Base-by-base conservation (phyloP, 2,113 vertebrate genomes). In the Epinephelus moara region DNA sequence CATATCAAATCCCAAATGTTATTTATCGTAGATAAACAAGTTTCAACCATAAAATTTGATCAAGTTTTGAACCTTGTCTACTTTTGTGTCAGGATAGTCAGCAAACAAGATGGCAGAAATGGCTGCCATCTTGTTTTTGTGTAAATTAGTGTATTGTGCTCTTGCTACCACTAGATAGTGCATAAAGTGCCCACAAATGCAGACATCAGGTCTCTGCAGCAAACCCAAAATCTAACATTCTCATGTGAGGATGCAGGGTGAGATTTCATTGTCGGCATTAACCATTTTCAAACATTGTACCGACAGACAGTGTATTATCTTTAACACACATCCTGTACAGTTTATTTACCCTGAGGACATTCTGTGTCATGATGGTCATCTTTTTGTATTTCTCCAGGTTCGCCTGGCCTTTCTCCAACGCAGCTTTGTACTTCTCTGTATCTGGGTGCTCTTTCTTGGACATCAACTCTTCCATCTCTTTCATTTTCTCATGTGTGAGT, bases 271-370 rank as follows among this genome's bases (percentile, higher is more conserved):
- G 18, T 8, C 19, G 37, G 14, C 18, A 59, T n/a, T 2, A 66
- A 49, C 8, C 10, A 25, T 40, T 33, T 6, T 33, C 7, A 78
- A 37, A 63, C 70, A 59, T 2, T 33, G 21, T 40, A 25, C 18
- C 0, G 4, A 33, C 1, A 40, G 4, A 12, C 21, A 10, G 3
- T 25, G 13, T 21, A 25, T 47, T n/a, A 21, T 25, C 1, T 55
- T 60, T 8, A 15, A 56, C 9, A 14, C 19, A 4, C 14, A 17
- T 68, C 5, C 1, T 4, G 63, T 1, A 11, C 0, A n/a, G 62
- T 76, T 78, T 92, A 94, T 80, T 85, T 94, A 95, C 95, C 94
- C 94, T 90, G 10, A 96, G 88, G 37, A 96, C 93, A 30, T 96
- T 94, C 75, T 96, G 95, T 6, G 93, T 91, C 85, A 96, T 93